Evolutionary conservation across 2,797 vertebrate species (phyloP), one percentile per base, ranked within the genome.

Genomic region (Rhincodon typus): DNA sequence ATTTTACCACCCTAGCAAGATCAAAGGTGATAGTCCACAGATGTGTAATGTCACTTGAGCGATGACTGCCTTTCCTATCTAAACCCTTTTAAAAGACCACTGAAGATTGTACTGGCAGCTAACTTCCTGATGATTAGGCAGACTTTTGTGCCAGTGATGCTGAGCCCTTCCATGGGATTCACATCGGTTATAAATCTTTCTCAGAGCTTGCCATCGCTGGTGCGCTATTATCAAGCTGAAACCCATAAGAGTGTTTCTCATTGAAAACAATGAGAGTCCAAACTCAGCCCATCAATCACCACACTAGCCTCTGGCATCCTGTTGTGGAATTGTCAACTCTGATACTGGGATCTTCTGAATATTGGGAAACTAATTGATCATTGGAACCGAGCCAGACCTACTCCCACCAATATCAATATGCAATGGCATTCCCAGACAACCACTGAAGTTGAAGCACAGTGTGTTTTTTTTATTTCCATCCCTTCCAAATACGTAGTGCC

Each of bases 21-120:
- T 93, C 90, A 69, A 93, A 93, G n/a, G 90, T 93, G 66, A 93
- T 93, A 69, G n/a, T 66, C 69, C 66, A 69, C 90, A 93, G 69
- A 93, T 93, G 90, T 69, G 62, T 93, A 42, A 93, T 25, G 21
- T 93, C 90, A 93, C n/a, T 69, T 69, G 46, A 23, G 62, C 67
- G 34, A 93, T 38, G n/a, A 25, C 62, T 69, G 66, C 90, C 90
- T 42, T 69, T 69, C 19, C 90, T 93, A 69, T 69, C 90, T 42
- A 19, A 93, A 13, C 66, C 42, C 69, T 66, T 77, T 38, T 38
- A 69, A 69, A 93, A 42, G 21, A 93, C n/a, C n/a, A 42, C 90
- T 12, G n/a, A 38, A 13, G 53, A 90, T n/a, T 66, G 4, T 42
- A 2, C 21, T 93, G 62, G 66, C 15, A 42, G 62, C 66, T n/a